Conservation (phyloP, 2,797 vertebrate genomes). For the Paratrypauchen microcephalus region DNA sequence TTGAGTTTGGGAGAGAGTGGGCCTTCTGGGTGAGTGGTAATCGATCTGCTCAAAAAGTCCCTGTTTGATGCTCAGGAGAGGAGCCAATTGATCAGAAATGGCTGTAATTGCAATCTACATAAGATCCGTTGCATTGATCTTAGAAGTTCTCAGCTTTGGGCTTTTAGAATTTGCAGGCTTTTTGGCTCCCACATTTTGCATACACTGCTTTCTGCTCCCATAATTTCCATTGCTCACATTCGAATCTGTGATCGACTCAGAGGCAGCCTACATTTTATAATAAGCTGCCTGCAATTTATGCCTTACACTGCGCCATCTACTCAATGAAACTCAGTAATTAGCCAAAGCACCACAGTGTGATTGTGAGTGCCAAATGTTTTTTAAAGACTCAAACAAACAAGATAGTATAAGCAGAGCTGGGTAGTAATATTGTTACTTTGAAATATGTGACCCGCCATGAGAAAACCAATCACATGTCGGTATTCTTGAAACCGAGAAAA, state of each 20-base stretch:
- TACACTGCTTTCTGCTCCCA: constrained; percentile 31
- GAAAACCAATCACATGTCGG: too few species aligned
- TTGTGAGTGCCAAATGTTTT: constrained; percentile 47
- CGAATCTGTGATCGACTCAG: constrained; percentile 41
- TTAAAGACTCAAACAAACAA: constrained; percentile 56
- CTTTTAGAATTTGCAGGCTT: constrained; percentile 31
- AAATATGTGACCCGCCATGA: too few species aligned
- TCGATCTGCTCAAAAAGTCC: constrained; percentile 51
- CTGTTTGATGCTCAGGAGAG: constrained; percentile 42
- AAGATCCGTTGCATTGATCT: constrained; percentile 65
- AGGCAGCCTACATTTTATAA: constrained; percentile 30
- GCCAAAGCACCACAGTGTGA: constrained; percentile 41
- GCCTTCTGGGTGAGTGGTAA: constrained; percentile 47
- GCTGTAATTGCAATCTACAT: constrained; percentile 72
- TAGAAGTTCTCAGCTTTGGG: constrained; percentile 46
- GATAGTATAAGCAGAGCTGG: constrained; percentile 3
- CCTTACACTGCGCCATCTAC: constrained; percentile 34
- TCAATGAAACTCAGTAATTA: constrained; percentile 52
- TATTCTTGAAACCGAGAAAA: too few species aligned
- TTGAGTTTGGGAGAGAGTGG: constrained; percentile 32
- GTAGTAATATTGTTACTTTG: too few species aligned
- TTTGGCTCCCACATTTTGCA: constrained; percentile 17
- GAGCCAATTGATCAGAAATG: constrained; percentile 71
- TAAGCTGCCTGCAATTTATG: constrained; percentile 28
- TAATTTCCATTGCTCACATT: constrained; percentile 49